phyloP scores from a whole-genome alignment of 2,113 vertebrate species.

The sheep (Ovis aries) region ARS-UI_Ramb_v3.0 NC_056057.1:35117501-35118000 shows the following conservation, averaged over 20 bases:
- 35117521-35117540: constrained; percentile 52
- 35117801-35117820: constrained; percentile 56
- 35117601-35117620: constrained; percentile 79
- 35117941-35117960: background rate
- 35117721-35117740: constrained; percentile 72
- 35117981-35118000: background rate
- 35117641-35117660: constrained; percentile 76
- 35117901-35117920: background rate
- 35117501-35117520: constrained; percentile 49
- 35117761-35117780: constrained; percentile 72
- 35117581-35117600: constrained; percentile 78
- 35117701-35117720: constrained; percentile 78
- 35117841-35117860: constrained; percentile 54
- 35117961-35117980: background rate
- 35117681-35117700: constrained; percentile 86
- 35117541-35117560: constrained; percentile 66
- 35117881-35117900: background rate
- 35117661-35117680: constrained; percentile 76
- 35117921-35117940: background rate
- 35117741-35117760: constrained; percentile 75
- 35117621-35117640: constrained; percentile 83
- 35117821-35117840: constrained; percentile 59
- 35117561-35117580: constrained; percentile 55
- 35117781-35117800: constrained; percentile 71
- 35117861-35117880: constrained; percentile 18